Conservation (phyloP, 2,113 vertebrate genomes). For the Hippopotamus amphibius region DNA sequence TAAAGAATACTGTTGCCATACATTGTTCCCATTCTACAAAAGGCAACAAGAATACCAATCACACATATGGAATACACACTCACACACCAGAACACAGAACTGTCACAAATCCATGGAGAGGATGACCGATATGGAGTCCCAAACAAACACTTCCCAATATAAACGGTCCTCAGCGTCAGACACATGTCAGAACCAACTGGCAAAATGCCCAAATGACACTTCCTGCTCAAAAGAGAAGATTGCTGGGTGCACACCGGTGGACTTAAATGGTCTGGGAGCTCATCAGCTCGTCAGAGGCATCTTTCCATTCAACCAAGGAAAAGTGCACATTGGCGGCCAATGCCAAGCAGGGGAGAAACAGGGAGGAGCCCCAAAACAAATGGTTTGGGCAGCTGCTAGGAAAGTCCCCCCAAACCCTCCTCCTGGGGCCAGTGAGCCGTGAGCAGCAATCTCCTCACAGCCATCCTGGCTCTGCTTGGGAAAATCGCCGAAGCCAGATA, state of each 20-base stretch:
- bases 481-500: background rate
- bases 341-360: background rate
- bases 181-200: background rate
- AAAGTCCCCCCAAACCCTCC: background rate
- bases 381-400: background rate
- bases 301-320: background rate
- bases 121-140: background rate
- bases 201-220: background rate
- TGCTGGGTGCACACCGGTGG: background rate
- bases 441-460: fast-evolving
- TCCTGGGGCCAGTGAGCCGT: background rate
- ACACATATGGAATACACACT: background rate
- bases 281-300: background rate
- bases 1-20: background rate
- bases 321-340: background rate
- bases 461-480: fast-evolving
- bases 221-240: background rate
- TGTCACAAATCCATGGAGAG: background rate
- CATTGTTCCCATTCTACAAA: background rate
- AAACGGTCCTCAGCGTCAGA: background rate
- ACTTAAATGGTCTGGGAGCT: background rate
- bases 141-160: background rate
- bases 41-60: background rate
- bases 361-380: background rate
- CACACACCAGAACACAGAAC: background rate